phyloP scores from a whole-genome alignment of 2,797 vertebrate species.

The Leucoraja ocellata region DNA sequence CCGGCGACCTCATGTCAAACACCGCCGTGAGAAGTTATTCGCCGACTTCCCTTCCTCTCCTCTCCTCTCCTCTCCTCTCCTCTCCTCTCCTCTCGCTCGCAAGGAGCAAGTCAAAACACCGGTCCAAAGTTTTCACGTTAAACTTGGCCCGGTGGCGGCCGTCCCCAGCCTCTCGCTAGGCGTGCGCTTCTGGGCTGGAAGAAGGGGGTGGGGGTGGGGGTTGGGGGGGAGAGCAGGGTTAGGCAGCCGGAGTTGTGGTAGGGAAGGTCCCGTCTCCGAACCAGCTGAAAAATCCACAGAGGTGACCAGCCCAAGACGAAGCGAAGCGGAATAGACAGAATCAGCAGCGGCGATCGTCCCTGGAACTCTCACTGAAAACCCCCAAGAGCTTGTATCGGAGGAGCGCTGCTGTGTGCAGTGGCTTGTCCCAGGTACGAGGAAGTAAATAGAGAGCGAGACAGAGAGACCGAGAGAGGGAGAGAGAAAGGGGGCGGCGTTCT shows the following conservation, averaged over 20 bases:
- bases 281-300: neutral
- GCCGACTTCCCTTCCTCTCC: neutral
- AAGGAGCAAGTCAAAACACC: neutral
- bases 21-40: neutral
- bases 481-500: constrained; percentile 53
- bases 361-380: neutral
- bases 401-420: neutral
- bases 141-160: neutral
- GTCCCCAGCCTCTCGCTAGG: neutral
- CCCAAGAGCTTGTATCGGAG: neutral
- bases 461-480: neutral
- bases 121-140: neutral
- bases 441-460: neutral
- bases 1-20: constrained; percentile 51
- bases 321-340: neutral
- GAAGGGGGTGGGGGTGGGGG: neutral
- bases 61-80: neutral
- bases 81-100: neutral
- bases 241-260: too few species aligned
- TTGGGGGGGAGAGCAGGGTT: neutral
- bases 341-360: neutral
- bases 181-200: neutral
- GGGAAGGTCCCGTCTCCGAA: neutral
- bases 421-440: neutral
- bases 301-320: neutral